Base-by-base conservation (phyloP, 2,113 vertebrate species). In the Pangasianodon gigas region DNA sequence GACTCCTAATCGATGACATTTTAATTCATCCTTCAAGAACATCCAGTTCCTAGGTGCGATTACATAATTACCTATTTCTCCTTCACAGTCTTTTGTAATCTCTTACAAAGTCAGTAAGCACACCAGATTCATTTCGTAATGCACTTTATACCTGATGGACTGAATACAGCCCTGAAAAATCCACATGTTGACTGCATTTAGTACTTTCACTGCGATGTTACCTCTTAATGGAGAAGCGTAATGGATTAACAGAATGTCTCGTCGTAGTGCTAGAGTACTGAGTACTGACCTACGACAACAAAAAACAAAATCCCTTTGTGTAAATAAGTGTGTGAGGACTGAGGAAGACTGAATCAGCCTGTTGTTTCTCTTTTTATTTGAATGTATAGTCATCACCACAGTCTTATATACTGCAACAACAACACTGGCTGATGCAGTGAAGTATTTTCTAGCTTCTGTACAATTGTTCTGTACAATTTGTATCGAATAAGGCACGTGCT, bases 301-400 rank as follows among this genome's bases (percentile, higher is more conserved):
- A 52, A 48, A n/a, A 26, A 29, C 4, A 26, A 69, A 32, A 82
- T 69, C 7, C 54, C 74, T 9, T 83, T 51, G 6, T 65, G 11
- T 32, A 48, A 79, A 87, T 79, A 46, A 60, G 21, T 54, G 46
- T 58, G 37, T 56, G 52, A 74, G 62, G 37, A 62, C 51, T 41
- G 21, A 52, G 62, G 71, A n/a, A 85, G 29, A 21, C 32, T n/a
- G 32, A 44, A 74, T 62, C 19, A 32, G 71, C 51, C 29, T 83
- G 79, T 62, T 87, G 46, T 82, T 67, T 60, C 58, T 52, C 18
- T 48, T n/a, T 54, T 41, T 24, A 75, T 75, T 44, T 89, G 88
- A 89, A 89, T 89, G 88, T 89, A 85, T 51, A 77, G 51, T 18
- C 10, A 77, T 89, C 82, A 89, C 81, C 67, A 89, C 52, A 26